phyloP scores from a whole-genome alignment of 2,888 invertebrate species.

The Orthosia incerta region DNA sequence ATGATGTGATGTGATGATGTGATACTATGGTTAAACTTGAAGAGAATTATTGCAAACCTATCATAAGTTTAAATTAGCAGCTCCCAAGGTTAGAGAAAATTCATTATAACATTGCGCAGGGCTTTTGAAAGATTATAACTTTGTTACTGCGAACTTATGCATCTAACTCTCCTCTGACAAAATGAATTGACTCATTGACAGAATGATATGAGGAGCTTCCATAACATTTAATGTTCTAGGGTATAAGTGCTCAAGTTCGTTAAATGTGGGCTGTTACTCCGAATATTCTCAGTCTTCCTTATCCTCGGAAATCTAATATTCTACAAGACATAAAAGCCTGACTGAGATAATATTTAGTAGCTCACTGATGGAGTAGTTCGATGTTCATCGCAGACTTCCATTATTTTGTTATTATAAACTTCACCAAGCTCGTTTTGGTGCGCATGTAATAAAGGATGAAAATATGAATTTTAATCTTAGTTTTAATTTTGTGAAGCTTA shows the following conservation, averaged over 20 bases:
- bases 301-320: slow-evolving; percentile 58
- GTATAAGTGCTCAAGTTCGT: slow-evolving; percentile 36
- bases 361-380: slow-evolving; percentile 21
- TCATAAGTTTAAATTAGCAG: slow-evolving; percentile 74
- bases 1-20: too few species aligned
- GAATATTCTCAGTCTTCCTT: slow-evolving; percentile 48
- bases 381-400: slow-evolving; percentile 29
- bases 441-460: slow-evolving; percentile 6
- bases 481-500: not conserved
- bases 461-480: not conserved
- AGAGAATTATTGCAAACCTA: slow-evolving; percentile 65
- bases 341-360: slow-evolving; percentile 33
- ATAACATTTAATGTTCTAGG: slow-evolving; percentile 36
- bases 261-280: slow-evolving; percentile 25
- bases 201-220: slow-evolving; percentile 35
- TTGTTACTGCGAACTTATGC: slow-evolving; percentile 52
- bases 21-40: too few species aligned
- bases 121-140: slow-evolving; percentile 72
- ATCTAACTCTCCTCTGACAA: slow-evolving; percentile 38
- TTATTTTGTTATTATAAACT: slow-evolving; percentile 25
- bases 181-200: slow-evolving; percentile 60
- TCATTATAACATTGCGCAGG: slow-evolving; percentile 70
- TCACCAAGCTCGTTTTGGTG: not conserved
- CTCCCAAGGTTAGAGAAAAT: slow-evolving; percentile 69
- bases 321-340: slow-evolving; percentile 31